Base-by-base conservation (phyloP, 2,113 vertebrate genomes). In the Gadus chalcogrammus region DNA sequence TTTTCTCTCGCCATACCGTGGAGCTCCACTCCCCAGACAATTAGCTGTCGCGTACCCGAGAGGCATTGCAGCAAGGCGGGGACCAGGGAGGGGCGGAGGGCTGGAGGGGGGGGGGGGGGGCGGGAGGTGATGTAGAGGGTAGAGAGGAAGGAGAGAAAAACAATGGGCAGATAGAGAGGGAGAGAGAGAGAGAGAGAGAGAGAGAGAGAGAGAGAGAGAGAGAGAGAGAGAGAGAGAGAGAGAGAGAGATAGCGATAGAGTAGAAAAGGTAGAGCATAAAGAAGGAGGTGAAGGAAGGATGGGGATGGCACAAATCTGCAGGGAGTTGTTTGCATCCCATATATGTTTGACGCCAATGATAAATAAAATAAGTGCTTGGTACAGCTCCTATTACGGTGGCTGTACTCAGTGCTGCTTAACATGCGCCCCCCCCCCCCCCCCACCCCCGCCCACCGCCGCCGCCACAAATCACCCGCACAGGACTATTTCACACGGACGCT, bases 401-500 rank as follows among this genome's bases (percentile, higher is more conserved):
- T 31, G 31, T 84, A 55, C 52, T 55, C 52, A 55, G 8, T 3
- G 16, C 52, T 15, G 52, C 11, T 55, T 55, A 16, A 31, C 31
- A 31, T 31, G 31, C 31, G 4, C 31, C 4, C 3, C 4, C 5
- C 4, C 5, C 4, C n/a, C n/a, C n/a, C n/a, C n/a, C n/a, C n/a
- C n/a, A n/a, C n/a, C n/a, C n/a, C n/a, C n/a, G n/a, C 31, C 31
- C 12, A n/a, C n/a, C n/a, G n/a, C 2, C 52, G 15, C 8, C 52
- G 2, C 52, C 3, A 55, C 77, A 81, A 81, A 82, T 87, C 83
- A 82, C 78, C 79, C 82, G 68, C 74, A 74, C 75, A 76, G 74
- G n/a, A 73, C 84, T 79, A 68, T 77, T 83, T 88, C 79, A 84
- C 84, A 85, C 69, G 53, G 66, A 68, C 67, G 69, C 77, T 79